phyloP scores from a whole-genome alignment of 37 sponge, comb jelly and placozoan species.

The Corticium candelabrum region DNA sequence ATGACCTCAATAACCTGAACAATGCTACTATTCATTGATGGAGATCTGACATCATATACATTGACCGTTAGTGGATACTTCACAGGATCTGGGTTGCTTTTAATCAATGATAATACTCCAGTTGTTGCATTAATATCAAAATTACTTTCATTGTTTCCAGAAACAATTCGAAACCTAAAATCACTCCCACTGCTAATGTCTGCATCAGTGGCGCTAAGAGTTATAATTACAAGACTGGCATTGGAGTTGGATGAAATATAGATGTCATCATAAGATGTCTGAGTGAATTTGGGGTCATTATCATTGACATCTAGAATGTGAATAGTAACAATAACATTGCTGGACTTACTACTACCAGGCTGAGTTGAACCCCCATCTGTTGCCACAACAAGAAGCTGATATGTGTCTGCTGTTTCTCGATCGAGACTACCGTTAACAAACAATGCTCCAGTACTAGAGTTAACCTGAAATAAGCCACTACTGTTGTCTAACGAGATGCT shows the following conservation, averaged over 20 bases:
- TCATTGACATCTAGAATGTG: background rate
- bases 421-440: background rate
- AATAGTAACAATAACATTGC: background rate
- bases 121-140: background rate
- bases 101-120: background rate
- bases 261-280: background rate
- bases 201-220: background rate
- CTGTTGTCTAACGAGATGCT: constrained; percentile 1
- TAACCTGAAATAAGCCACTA: background rate
- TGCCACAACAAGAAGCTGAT: background rate
- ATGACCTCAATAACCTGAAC: background rate
- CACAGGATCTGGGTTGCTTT: background rate
- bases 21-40: background rate
- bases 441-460: background rate
- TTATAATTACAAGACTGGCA: background rate
- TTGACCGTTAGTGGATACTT: background rate
- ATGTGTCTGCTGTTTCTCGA: background rate
- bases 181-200: background rate
- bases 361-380: background rate
- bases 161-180: background rate
- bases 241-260: background rate
- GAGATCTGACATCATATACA: background rate
- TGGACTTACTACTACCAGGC: background rate
- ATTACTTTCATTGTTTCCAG: background rate
- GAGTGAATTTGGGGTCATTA: background rate